These are phyloP conservation scores for Meloidogyne floridensis DNA, from an alignment of 1,140 invertebrate genomes.

Conservation along the genomic window DNA sequence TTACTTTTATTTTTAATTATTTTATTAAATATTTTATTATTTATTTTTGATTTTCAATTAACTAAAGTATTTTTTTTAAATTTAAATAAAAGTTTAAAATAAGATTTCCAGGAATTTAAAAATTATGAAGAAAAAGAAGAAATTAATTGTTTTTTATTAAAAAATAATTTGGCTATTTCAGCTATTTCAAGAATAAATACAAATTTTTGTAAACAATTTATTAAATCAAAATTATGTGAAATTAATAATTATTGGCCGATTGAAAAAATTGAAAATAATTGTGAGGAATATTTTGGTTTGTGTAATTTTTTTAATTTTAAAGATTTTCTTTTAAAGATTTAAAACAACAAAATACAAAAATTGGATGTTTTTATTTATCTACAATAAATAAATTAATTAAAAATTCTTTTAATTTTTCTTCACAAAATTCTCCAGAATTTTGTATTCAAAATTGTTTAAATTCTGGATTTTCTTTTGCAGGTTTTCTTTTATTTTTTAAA, in stretches of 20 bases:
- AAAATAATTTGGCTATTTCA: slow-evolving; percentile 33
- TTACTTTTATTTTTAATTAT: background rate
- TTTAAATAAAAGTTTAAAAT: background rate
- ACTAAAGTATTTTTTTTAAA: background rate
- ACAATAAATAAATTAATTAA: slow-evolving; percentile 29
- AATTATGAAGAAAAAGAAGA: background rate
- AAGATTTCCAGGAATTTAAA: slow-evolving; percentile 13
- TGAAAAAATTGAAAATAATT: slow-evolving; percentile 36
- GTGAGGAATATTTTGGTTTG: slow-evolving; percentile 26
- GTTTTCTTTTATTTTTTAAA: slow-evolving; percentile 34
- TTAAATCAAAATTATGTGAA: slow-evolving; percentile 31
- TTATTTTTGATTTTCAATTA: background rate
- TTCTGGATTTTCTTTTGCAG: slow-evolving; percentile 48
- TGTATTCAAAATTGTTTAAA: slow-evolving; percentile 51
- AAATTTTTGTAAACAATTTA: slow-evolving; percentile 36
- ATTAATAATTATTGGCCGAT: slow-evolving; percentile 28
- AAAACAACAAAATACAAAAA: background rate
- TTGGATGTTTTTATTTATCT: slow-evolving; percentile 37
- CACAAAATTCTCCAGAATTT: slow-evolving; percentile 34
- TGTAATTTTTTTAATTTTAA: slow-evolving; percentile 30
- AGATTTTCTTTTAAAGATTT: slow-evolving; percentile 13
- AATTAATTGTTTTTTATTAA: background rate
- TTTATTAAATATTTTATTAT: slow-evolving; percentile 4
- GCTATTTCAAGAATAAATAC: slow-evolving; percentile 45
- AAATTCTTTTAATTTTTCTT: slow-evolving; percentile 43